phyloP scores from a whole-genome alignment of 2,113 vertebrate species.

The Brachypteracias leptosomus region DNA sequence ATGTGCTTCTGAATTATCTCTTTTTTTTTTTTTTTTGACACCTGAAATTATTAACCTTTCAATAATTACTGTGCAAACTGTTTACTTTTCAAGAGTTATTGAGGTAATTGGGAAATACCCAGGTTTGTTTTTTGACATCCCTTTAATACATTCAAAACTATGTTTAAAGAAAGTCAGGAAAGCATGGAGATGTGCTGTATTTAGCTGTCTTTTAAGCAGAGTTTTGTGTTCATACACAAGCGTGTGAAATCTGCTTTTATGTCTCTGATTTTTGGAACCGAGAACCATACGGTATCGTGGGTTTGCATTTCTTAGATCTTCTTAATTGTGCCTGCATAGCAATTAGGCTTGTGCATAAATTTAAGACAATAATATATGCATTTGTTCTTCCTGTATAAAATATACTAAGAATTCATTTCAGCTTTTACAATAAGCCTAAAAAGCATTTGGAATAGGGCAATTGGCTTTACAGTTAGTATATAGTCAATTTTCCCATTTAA shows the following conservation, averaged over 20 bases:
- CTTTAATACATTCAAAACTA: neutral
- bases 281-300: constrained; percentile 61
- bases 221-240: constrained; percentile 33
- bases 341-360: constrained; percentile 64
- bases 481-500: neutral
- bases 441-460: neutral
- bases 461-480: neutral
- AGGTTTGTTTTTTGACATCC: neutral
- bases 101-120: neutral
- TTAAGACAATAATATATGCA: constrained; percentile 23
- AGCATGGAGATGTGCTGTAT: constrained; percentile 9
- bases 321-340: constrained; percentile 59
- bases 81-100: neutral
- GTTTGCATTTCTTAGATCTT: constrained; percentile 71
- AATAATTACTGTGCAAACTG: neutral
- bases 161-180: neutral
- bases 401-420: neutral
- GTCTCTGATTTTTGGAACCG: constrained; percentile 52
- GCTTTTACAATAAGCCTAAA: neutral
- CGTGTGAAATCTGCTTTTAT: constrained; percentile 55
- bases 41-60: neutral
- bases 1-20: neutral
- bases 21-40: neutral
- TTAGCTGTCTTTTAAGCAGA: constrained; percentile 26
- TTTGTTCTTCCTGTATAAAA: constrained; percentile 16